Evolutionary conservation across 2,113 vertebrate genomes (phyloP).

Genomic region (Tragelaphus scriptus): DNA sequence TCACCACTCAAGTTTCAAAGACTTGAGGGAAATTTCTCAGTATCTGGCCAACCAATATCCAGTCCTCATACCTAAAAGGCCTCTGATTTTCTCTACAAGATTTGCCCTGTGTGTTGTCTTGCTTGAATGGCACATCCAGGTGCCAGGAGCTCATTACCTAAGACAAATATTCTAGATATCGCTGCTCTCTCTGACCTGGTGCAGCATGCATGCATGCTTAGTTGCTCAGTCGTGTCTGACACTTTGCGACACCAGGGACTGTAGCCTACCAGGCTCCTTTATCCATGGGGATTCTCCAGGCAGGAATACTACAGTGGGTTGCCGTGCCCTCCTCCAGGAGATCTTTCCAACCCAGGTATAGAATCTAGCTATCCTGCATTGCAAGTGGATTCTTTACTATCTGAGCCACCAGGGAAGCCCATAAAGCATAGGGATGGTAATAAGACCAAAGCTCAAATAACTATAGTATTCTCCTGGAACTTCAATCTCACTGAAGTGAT

Average conservation of each 20-base stretch:
- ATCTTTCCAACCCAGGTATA: not conserved
- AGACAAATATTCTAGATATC: not conserved
- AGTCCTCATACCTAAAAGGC: not conserved
- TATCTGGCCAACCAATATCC: not conserved
- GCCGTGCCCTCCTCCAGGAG: not conserved
- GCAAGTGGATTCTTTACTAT: not conserved
- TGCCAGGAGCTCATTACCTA: not conserved
- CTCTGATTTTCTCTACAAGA: not conserved
- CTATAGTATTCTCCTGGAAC: not conserved
- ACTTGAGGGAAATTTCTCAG: not conserved
- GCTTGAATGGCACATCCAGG: not conserved
- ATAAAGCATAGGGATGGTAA: not conserved
- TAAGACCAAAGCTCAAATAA: not conserved
- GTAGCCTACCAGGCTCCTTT: not conserved
- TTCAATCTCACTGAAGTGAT: not conserved
- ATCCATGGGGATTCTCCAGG: not conserved
- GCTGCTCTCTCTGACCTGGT: not conserved
- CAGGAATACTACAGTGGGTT: not conserved
- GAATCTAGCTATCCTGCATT: not conserved
- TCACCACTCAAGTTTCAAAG: not conserved
- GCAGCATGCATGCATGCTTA: rapidly evolving
- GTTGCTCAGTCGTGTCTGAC: not conserved
- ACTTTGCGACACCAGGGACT: not conserved
- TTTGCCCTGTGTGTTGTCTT: not conserved
- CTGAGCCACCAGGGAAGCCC: not conserved